Conservation (phyloP, 2,113 vertebrate genomes). For the Planiliza haematocheilus region DNA sequence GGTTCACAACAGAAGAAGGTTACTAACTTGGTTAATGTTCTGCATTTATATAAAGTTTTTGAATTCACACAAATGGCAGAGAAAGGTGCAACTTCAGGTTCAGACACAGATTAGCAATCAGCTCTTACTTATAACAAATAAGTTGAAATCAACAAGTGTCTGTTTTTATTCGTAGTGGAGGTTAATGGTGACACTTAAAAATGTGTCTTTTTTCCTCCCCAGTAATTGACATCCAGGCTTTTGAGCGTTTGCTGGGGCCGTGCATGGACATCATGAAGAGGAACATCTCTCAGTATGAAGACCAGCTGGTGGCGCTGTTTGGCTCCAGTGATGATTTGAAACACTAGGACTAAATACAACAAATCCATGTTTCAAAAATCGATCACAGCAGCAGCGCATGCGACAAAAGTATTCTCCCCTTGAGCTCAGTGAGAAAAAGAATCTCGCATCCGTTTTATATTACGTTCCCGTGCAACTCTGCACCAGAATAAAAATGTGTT, state of each 20-base stretch:
- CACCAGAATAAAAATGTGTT: neutral
- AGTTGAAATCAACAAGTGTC: too few relatives aligned
- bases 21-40: too few relatives aligned
- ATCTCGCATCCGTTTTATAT: neutral
- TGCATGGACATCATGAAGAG: slow-evolving; percentile 99
- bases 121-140: too few relatives aligned
- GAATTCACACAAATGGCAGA: too few relatives aligned
- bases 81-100: too few relatives aligned
- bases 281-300: slow-evolving; percentile 95
- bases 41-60: too few relatives aligned
- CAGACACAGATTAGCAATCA: too few relatives aligned
- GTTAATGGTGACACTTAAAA: too few relatives aligned
- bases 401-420: neutral
- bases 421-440: neutral
- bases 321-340: slow-evolving; percentile 92
- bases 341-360: slow-evolving; percentile 41
- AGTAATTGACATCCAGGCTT: slow-evolving; percentile 97
- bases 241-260: slow-evolving; percentile 95
- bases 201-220: too few relatives aligned
- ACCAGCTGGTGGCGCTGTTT: slow-evolving; percentile 94
- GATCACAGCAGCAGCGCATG: slow-evolving; percentile 2
- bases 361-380: neutral
- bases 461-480: neutral
- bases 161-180: too few relatives aligned
- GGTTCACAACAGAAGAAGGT: too few relatives aligned